Conservation (phyloP, 1,140 invertebrate genomes). For the Drosophila asahinai region DNA sequence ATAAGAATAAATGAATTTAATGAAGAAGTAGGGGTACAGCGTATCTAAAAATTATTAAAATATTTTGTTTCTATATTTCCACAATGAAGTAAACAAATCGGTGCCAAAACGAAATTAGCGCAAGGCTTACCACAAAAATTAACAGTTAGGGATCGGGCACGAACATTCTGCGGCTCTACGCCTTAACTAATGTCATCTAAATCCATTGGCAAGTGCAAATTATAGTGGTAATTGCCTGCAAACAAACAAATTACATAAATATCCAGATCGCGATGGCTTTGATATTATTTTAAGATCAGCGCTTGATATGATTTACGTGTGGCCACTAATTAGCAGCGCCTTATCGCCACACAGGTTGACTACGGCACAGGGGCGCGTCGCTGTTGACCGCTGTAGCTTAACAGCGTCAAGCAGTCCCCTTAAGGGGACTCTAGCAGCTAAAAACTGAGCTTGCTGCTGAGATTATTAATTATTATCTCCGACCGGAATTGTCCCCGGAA, state of each 20-base stretch:
- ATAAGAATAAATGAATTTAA: not conserved
- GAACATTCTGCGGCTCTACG: conserved; percentile 1
- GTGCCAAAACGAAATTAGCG: conserved; percentile 31
- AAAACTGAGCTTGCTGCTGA: too few species aligned
- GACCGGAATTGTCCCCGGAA: too few species aligned
- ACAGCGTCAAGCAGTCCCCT: conserved; percentile 35
- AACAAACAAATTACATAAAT: conserved; percentile 40
- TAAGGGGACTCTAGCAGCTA: not conserved
- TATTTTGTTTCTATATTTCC: not conserved
- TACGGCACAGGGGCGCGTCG: not conserved
- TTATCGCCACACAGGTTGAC: not conserved
- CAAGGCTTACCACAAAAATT: conserved; percentile 24
- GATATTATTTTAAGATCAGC: conserved; percentile 13
- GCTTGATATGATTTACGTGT: conserved; percentile 28
- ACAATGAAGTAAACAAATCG: conserved; percentile 25
- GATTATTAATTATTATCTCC: too few species aligned
- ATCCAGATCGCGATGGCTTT: conserved; percentile 28
- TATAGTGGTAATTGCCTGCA: conserved; percentile 20
- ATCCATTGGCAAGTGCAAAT: conserved; percentile 28
- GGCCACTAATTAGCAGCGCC: conserved; percentile 25
- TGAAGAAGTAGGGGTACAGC: not conserved
- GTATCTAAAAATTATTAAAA: not conserved
- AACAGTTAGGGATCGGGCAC: conserved; percentile 18
- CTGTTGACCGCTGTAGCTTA: conserved; percentile 5
- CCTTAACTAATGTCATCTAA: conserved; percentile 24